Evolutionary conservation across 2,888 invertebrate species (phyloP).

Genomic region (Eucriotettix oculatus): DNA sequence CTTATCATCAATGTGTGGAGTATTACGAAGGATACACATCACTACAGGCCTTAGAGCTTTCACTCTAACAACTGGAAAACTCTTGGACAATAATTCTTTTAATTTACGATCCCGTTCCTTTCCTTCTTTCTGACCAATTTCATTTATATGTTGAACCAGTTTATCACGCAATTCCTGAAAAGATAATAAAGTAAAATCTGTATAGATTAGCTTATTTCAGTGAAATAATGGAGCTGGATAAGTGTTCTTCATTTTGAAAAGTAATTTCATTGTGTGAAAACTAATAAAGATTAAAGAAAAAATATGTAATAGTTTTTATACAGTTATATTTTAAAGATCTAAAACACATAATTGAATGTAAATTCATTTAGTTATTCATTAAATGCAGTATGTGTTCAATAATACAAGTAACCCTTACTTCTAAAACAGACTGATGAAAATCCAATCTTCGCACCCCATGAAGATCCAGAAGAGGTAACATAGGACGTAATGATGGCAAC

Average conservation of each 20-base stretch:
- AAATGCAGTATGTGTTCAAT: too few species aligned
- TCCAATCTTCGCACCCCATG: constrained; percentile 85
- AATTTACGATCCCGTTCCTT: constrained; percentile 65
- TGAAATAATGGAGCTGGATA: too few species aligned
- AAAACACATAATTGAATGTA: too few species aligned
- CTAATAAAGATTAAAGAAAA: too few species aligned
- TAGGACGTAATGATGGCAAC: constrained; percentile 80
- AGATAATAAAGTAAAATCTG: not conserved
- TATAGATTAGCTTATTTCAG: too few species aligned
- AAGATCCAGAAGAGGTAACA: constrained; percentile 85
- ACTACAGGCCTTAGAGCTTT: constrained; percentile 84
- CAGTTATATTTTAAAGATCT: too few species aligned
- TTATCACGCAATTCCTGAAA: constrained; percentile 44
- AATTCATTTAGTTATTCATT: too few species aligned
- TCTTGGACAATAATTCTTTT: constrained; percentile 77
- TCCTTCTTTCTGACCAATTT: constrained; percentile 56
- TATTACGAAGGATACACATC: constrained; percentile 85
- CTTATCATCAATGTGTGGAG: constrained; percentile 84
- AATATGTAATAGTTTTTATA: too few species aligned
- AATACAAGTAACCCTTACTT: constrained; percentile 31
- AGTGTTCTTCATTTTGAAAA: too few species aligned
- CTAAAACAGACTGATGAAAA: constrained; percentile 86
- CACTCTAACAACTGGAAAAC: constrained; percentile 85
- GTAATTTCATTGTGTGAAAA: too few species aligned
- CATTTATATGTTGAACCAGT: constrained; percentile 65